Percentiles rank a stretch among this genome's conserved stretches.
These are phyloP conservation scores for Empis livida DNA, from an alignment of 2,888 invertebrate species.

Conservation along the genomic window DNA sequence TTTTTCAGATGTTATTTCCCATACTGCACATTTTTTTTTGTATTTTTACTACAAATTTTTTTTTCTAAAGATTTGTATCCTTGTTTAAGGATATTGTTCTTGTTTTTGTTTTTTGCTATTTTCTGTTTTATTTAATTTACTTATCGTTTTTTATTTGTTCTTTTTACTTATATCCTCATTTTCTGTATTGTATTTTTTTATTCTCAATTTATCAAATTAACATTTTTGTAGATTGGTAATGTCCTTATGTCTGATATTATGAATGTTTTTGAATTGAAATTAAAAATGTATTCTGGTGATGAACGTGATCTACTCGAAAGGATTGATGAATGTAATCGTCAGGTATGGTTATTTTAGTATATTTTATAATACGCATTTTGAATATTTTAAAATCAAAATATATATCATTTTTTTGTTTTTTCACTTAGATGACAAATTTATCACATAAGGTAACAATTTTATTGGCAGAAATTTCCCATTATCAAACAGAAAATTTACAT, in stretches of 20 bases:
- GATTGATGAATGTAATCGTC: constrained; percentile 10
- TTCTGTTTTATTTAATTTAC: no score
- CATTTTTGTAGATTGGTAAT: constrained; percentile 6
- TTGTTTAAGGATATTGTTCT: no score
- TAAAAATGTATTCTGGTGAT: constrained; percentile 7
- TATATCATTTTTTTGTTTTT: no score
- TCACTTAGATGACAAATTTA: constrained; percentile 9
- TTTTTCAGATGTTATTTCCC: no score
- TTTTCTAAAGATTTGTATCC: no score
- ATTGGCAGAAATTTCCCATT: constrained; percentile 11
- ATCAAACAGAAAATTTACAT: constrained; percentile 9
- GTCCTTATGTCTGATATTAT: constrained; percentile 10
- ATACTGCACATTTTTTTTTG: no score
- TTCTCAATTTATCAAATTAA: not conserved
- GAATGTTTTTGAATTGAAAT: constrained; percentile 12
- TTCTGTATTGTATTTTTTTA: not conserved
- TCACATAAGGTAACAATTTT: constrained; percentile 10
- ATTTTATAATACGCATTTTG: no score
- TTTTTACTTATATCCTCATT: not conserved
- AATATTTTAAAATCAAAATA: not conserved
- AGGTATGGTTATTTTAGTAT: constrained; percentile 1
- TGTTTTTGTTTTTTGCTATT: no score
- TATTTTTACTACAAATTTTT: no score
- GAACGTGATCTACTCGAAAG: constrained; percentile 10
- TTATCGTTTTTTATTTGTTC: no score